Base-by-base conservation (phyloP, 2,797 vertebrate species). In the Eupleurogrammus muticus region DNA sequence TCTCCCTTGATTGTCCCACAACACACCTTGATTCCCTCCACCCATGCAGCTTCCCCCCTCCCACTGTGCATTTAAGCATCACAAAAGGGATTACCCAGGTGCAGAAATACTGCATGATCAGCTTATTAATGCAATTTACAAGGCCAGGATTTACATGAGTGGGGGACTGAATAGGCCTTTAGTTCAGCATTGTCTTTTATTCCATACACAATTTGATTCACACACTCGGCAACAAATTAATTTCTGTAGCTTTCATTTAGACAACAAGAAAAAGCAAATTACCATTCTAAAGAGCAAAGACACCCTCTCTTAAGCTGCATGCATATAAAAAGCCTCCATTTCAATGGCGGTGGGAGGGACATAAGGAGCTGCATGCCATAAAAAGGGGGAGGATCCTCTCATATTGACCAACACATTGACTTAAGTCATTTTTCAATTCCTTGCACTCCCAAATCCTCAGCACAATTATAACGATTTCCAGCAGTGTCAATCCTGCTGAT, bases 381-480 rank as follows among this genome's bases (percentile, higher is more conserved):
- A 83, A 83, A 46, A 28, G 28, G 21, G 53, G 78, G 74, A 48
- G 64, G 75, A 71, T 79, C 81, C 67, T 69, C 69, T 82, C 52
- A 51, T 85, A 91, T 89, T 83, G 91, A 94, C 86, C 76, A 74
- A 68, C 70, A 77, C 75, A 79, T 69, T 69, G 68, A 83, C 77
- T 86, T 67, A 63, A 44, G 81, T 87, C 80, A 87, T 75, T 89
- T 90, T 91, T 91, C 80, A 89, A 79, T 87, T 81, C 73, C 62
- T 77, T 61, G 80, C 70, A 50, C 80, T 89, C 73, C 84, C 73
- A 85, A 90, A 87, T 87, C 80, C 86, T 84, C 85, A 79, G 79
- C 87, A 75, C 77, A 85, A 92, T 91, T 91, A 91, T 79, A 93
- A 90, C 88, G 90, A 94, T 94, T 93, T 94, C 87, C 83, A 91